These are phyloP conservation scores for Limnodromus scolopaceus DNA, from an alignment of 2,797 vertebrate species.

Conservation along the genomic window DNA sequence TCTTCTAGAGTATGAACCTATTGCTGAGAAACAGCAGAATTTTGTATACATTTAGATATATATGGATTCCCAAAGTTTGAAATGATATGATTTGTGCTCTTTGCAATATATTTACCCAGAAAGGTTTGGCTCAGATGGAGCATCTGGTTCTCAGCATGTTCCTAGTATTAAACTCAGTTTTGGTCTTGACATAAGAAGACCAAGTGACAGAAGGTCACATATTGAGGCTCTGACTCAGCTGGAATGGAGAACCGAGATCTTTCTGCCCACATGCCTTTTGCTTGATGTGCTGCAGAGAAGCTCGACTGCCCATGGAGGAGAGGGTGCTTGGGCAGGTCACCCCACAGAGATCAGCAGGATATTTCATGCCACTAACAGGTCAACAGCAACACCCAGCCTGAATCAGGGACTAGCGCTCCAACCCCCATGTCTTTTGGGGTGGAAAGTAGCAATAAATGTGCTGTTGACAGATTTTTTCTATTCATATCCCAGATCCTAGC, in stretches of 20 bases:
- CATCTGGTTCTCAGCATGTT: constrained; percentile 27
- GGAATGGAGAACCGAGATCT: background rate
- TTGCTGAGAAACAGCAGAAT: constrained; percentile 46
- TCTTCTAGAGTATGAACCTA: constrained; percentile 16
- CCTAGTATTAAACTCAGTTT: background rate
- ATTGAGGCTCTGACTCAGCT: background rate
- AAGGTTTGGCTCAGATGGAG: constrained; percentile 5
- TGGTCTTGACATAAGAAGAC: constrained; percentile 34
- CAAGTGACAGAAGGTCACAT: constrained; percentile 21
- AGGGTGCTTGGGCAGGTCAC: background rate
- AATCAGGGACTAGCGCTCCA: background rate
- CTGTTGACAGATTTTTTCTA: background rate
- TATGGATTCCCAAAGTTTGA: constrained; percentile 52
- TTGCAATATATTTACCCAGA: constrained; percentile 37
- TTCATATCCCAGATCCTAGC: background rate
- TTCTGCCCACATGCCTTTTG: background rate
- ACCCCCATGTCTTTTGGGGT: background rate
- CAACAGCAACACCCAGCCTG: background rate
- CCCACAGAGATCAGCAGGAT: background rate
- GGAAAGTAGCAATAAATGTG: background rate
- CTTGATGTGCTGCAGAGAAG: background rate
- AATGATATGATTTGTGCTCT: constrained; percentile 48
- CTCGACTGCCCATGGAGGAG: background rate
- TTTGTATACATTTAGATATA: constrained; percentile 59
- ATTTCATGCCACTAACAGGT: background rate